These are phyloP conservation scores for Tachystola acroxantha DNA, from an alignment of 2,888 invertebrate species.

Conservation along the genomic window DNA sequence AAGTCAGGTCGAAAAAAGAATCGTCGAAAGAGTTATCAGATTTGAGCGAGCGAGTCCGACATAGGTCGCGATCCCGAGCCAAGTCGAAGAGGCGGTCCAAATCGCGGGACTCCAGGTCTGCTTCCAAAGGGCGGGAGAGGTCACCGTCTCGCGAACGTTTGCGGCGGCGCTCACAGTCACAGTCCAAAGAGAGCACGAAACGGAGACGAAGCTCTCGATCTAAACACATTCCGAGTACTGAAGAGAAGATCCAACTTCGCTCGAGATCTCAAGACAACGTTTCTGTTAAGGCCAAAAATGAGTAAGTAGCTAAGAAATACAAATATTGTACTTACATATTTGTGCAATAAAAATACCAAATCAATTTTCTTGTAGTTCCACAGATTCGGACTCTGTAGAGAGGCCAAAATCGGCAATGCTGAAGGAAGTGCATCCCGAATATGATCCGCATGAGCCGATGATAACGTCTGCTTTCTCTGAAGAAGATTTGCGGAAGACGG, in stretches of 20 bases:
- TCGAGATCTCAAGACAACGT: slow-evolving; percentile 61
- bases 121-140: slow-evolving; percentile 31
- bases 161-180: slow-evolving; percentile 19
- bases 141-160: slow-evolving; percentile 24
- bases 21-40: slow-evolving; percentile 43
- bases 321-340: no score
- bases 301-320: slow-evolving; percentile 38
- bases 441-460: slow-evolving; percentile 73
- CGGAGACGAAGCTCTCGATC: slow-evolving; percentile 25
- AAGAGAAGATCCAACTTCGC: slow-evolving; percentile 47
- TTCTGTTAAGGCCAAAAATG: slow-evolving; percentile 54
- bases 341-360: no score
- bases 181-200: slow-evolving; percentile 21
- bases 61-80: slow-evolving; percentile 45
- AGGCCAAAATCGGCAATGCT: slow-evolving; percentile 68
- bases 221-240: slow-evolving; percentile 36
- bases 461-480: slow-evolving; percentile 71
- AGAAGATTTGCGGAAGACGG: slow-evolving; percentile 62
- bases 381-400: slow-evolving; percentile 67
- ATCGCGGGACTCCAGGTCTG: slow-evolving; percentile 43
- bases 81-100: slow-evolving; percentile 43
- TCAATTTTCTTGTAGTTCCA: slow-evolving; percentile 41
- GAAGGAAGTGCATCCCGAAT: slow-evolving; percentile 66
- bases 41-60: slow-evolving; percentile 40
- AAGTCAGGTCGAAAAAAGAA: slow-evolving; percentile 37